Percentiles rank a stretch among this genome's conserved stretches.
Conservation (phyloP, 2,797 vertebrate genomes). For the Cossypha heuglini region DNA sequence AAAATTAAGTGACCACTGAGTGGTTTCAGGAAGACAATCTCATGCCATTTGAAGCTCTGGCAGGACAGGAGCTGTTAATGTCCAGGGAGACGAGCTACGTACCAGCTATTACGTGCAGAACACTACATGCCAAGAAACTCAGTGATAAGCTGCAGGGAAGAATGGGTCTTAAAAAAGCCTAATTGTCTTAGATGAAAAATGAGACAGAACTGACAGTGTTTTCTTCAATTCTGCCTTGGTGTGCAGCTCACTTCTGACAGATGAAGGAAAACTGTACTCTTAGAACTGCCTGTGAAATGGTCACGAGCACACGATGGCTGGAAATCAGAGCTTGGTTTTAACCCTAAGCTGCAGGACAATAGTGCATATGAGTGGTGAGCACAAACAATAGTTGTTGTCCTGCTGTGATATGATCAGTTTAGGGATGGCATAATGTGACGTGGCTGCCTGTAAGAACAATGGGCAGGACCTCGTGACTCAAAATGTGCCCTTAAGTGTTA, state of each 20-base stretch:
- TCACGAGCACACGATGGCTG: accelerated
- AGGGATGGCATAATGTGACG: background rate
- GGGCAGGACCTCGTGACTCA: accelerated
- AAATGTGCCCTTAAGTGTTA: background rate
- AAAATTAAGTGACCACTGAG: background rate
- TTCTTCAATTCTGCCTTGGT: constrained; percentile 23
- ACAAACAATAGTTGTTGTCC: background rate
- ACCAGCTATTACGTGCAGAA: constrained; percentile 8
- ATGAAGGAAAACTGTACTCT: background rate
- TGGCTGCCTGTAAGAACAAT: background rate
- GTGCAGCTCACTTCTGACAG: background rate
- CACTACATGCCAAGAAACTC: constrained; percentile 11
- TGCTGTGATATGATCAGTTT: background rate
- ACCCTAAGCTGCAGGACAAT: background rate
- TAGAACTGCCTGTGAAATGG: background rate
- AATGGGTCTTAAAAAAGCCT: constrained; percentile 42
- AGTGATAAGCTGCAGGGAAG: constrained; percentile 27
- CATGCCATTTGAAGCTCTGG: background rate
- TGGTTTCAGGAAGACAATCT: constrained; percentile 17
- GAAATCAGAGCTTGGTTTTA: background rate
- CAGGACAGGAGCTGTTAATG: background rate
- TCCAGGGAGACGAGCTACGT: background rate
- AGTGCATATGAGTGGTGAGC: background rate
- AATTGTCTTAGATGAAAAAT: constrained; percentile 45
- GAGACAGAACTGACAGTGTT: constrained; percentile 5